Evolutionary conservation across 2,113 vertebrate species (phyloP).

Genomic region (Eleginops maclovinus): DNA sequence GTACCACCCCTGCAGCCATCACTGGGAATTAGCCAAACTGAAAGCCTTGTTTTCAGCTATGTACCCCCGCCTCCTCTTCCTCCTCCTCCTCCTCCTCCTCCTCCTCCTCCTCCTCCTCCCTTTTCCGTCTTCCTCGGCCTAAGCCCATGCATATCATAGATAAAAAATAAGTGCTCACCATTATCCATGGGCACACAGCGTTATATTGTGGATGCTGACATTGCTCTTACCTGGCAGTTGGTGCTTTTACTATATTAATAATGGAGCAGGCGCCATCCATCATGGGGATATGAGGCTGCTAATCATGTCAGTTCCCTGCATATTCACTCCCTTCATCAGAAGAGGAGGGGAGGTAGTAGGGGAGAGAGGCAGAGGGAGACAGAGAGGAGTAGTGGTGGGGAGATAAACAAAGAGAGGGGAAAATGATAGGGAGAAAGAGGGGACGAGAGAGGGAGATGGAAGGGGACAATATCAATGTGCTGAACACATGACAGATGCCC

Average conservation of each 20-base stretch:
- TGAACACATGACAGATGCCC: slow-evolving; percentile 81
- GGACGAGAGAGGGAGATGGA: slow-evolving; percentile 27
- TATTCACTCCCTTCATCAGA: slow-evolving; percentile 75
- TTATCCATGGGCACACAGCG: slow-evolving; percentile 73
- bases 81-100: neutral
- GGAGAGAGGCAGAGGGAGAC: slow-evolving; percentile 15
- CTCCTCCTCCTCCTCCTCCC: slow-evolving; percentile 7
- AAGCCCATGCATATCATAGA: slow-evolving; percentile 72
- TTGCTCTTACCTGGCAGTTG: slow-evolving; percentile 83
- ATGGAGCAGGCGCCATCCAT: slow-evolving; percentile 82
- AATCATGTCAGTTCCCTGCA: slow-evolving; percentile 82
- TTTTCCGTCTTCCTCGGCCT: slow-evolving; percentile 22
- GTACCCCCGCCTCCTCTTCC: neutral
- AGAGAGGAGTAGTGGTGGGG: neutral
- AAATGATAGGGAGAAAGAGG: slow-evolving; percentile 32
- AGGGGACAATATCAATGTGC: slow-evolving; percentile 73
- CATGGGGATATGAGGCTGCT: slow-evolving; percentile 80
- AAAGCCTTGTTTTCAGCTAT: neutral
- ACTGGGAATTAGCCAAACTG: slow-evolving; percentile 25
- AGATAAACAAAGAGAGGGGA: slow-evolving; percentile 60
- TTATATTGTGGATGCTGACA: slow-evolving; percentile 83
- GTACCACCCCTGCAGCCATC: neutral
- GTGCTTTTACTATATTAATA: slow-evolving; percentile 86
- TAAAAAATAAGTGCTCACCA: slow-evolving; percentile 76
- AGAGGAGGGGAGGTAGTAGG: slow-evolving; percentile 21